phyloP scores from a whole-genome alignment of 2,113 vertebrate species.

The Pseudorhombus dupliciocellatus region DNA sequence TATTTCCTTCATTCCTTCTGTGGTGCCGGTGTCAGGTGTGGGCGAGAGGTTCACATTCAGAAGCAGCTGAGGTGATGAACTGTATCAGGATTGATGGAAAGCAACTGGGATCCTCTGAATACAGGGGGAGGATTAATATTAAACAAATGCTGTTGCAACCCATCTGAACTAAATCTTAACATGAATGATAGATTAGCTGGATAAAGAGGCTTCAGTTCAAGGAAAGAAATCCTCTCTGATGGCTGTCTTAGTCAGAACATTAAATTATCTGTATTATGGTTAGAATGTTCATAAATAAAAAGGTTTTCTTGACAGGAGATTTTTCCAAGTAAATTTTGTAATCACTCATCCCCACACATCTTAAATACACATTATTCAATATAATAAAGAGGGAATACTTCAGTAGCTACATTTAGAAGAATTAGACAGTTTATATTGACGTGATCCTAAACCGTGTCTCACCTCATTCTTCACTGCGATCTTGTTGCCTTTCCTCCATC shows the following conservation, averaged over 20 bases:
- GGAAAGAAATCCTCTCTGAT: not conserved
- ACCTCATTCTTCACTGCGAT: conserved; percentile 94
- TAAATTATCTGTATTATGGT: not conserved
- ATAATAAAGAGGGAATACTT: not conserved
- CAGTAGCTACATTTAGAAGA: not conserved
- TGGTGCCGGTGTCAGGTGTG: conserved; percentile 25
- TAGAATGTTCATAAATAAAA: not conserved
- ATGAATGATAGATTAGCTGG: not conserved
- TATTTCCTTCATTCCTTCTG: conserved; percentile 56
- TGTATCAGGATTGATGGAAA: conserved; percentile 21
- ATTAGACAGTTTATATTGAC: not conserved
- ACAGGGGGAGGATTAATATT: not conserved
- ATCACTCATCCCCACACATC: not conserved
- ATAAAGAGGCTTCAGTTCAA: not conserved
- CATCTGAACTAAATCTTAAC: not conserved
- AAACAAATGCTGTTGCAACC: not conserved
- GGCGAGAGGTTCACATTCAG: conserved; percentile 5
- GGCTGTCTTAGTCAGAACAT: not conserved
- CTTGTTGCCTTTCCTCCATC: conserved; percentile 94
- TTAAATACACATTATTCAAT: not conserved
- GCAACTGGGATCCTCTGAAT: not conserved
- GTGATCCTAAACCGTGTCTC: conserved; percentile 23
- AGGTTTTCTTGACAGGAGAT: not conserved
- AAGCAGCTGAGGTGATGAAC: conserved; percentile 22
- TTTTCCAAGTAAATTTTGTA: not conserved